A percentile compares a stretch with the other conserved stretches of the same genome.
These are phyloP conservation scores for Diplolepis rosae DNA, from an alignment of 2,888 invertebrate genomes.

Conservation along the genomic window DNA sequence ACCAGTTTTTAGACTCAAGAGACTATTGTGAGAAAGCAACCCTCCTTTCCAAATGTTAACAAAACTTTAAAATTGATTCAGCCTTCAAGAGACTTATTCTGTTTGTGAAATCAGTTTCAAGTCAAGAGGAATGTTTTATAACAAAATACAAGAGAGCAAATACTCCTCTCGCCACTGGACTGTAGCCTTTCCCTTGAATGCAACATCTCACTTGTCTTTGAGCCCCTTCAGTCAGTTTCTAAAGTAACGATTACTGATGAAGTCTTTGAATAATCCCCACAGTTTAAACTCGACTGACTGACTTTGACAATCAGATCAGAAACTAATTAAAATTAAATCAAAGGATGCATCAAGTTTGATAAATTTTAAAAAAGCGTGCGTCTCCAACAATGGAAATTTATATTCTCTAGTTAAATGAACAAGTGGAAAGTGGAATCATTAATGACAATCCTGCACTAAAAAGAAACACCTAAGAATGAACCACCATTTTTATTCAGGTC, in stretches of 20 bases:
- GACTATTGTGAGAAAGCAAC: not conserved
- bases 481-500: not conserved
- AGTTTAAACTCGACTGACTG: not conserved
- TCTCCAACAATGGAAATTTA: not conserved
- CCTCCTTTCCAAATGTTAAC: too few species aligned
- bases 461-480: not conserved
- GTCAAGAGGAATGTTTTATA: not conserved
- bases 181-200: not conserved
- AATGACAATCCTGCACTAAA: not conserved
- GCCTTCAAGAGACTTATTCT: not conserved
- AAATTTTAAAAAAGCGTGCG: not conserved
- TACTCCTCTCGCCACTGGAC: not conserved
- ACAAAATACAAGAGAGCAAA: not conserved
- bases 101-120: too few species aligned
- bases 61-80: not conserved
- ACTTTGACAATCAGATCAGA: slow-evolving; percentile 3
- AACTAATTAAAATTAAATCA: slow-evolving; percentile 27
- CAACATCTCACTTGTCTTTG: not conserved
- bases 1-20: not conserved
- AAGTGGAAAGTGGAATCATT: not conserved
- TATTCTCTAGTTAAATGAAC: not conserved
- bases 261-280: not conserved
- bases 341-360: not conserved
- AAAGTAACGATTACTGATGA: not conserved
- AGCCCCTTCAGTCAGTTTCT: not conserved